phyloP scores from a whole-genome alignment of 2,113 vertebrate species.

The Chroicocephalus ridibundus region DNA sequence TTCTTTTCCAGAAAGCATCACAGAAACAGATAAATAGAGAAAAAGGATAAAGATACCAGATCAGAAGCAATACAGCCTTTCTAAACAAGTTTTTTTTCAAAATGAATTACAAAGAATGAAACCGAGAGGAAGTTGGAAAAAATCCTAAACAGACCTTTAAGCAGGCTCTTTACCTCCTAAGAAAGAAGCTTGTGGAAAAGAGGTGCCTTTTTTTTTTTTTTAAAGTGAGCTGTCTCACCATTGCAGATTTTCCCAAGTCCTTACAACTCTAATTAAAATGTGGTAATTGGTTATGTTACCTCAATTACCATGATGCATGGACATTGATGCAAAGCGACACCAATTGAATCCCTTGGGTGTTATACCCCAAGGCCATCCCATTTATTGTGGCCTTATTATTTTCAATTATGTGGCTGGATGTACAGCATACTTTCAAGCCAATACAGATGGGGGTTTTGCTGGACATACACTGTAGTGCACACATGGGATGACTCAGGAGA shows the following conservation, averaged over 20 bases:
- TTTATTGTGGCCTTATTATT: slow-evolving; percentile 82
- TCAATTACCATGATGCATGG: slow-evolving; percentile 84
- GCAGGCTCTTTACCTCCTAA: neutral
- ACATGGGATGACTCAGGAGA: slow-evolving; percentile 18
- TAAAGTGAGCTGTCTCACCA: slow-evolving; percentile 70
- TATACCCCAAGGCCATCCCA: slow-evolving; percentile 81
- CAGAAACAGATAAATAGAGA: neutral
- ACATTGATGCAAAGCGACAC: slow-evolving; percentile 82
- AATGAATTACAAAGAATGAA: slow-evolving; percentile 32
- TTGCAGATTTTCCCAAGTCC: slow-evolving; percentile 77
- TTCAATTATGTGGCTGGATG: slow-evolving; percentile 79
- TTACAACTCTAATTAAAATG: slow-evolving; percentile 86
- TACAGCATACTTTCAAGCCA: slow-evolving; percentile 73
- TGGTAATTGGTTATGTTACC: slow-evolving; percentile 86
- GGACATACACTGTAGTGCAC: slow-evolving; percentile 58
- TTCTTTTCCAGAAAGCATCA: slow-evolving; percentile 23
- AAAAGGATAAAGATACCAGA: slow-evolving; percentile 15
- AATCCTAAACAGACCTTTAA: slow-evolving; percentile 17
- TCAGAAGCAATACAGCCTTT: neutral
- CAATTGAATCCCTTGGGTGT: slow-evolving; percentile 82
- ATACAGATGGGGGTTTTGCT: slow-evolving; percentile 54
- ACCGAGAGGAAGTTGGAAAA: neutral
- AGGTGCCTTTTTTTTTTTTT: slow-evolving; percentile 18
- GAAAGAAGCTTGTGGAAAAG: slow-evolving; percentile 38
- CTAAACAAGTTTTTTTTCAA: slow-evolving; percentile 43